These are phyloP conservation scores for Leucosticte australis DNA, from an alignment of 2,113 vertebrate species.

Conservation along the genomic window DNA sequence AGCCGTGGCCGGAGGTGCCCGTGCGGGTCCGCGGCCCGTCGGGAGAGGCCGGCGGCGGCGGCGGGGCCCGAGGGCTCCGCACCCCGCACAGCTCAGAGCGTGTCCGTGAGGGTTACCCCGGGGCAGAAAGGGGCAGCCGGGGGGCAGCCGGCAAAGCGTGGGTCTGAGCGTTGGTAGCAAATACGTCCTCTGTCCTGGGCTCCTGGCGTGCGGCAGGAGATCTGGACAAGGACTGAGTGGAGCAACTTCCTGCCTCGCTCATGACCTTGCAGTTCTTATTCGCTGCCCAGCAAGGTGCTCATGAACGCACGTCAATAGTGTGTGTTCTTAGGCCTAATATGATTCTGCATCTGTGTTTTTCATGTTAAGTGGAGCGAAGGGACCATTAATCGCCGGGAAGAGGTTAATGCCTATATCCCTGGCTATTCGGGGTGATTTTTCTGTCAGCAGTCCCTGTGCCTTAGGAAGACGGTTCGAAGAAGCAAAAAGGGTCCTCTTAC, in stretches of 20 bases:
- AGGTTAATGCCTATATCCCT: neutral
- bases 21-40: neutral
- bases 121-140: too few relatives aligned
- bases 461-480: neutral
- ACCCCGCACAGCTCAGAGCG: neutral
- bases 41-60: neutral
- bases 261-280: neutral
- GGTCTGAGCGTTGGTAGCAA: neutral
- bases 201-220: neutral
- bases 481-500: neutral
- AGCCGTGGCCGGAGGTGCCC: neutral
- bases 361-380: neutral
- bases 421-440: neutral
- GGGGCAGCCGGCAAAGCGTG: neutral
- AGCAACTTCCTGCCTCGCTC: neutral
- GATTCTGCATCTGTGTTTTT: neutral
- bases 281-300: neutral
- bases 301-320: accelerated
- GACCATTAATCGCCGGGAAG: neutral
- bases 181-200: neutral
- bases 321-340: neutral
- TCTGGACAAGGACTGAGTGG: neutral
- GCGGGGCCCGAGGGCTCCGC: neutral
- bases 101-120: neutral
- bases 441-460: neutral